These are phyloP conservation scores for Epinephelus fuscoguttatus DNA, from an alignment of 2,113 vertebrate genomes.

Conservation along the genomic window DNA sequence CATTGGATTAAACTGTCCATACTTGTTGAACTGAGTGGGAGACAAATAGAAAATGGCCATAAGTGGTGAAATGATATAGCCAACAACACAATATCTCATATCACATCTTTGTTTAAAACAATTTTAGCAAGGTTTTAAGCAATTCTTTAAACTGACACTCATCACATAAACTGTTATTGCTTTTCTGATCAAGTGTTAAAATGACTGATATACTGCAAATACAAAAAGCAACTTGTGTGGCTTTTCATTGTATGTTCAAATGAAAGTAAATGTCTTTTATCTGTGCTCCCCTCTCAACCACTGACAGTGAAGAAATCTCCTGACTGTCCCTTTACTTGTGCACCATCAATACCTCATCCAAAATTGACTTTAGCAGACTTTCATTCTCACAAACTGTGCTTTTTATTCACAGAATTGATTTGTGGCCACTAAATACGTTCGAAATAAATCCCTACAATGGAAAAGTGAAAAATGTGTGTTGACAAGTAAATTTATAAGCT, in stretches of 20 bases:
- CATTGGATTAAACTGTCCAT: neutral
- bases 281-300: neutral
- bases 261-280: neutral
- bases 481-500: neutral
- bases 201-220: neutral
- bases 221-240: neutral
- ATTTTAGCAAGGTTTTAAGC: neutral
- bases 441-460: too few relatives aligned
- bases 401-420: neutral
- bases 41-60: neutral
- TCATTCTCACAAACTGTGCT: neutral
- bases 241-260: neutral
- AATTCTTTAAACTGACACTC: neutral
- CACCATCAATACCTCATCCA: neutral
- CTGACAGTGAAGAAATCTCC: neutral
- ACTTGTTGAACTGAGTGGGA: neutral
- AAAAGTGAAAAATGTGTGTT: neutral
- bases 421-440: too few relatives aligned
- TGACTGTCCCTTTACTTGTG: neutral
- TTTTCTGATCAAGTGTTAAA: neutral
- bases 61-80: neutral
- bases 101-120: neutral
- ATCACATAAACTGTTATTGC: neutral
- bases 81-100: neutral
- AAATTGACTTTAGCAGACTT: neutral